Percentiles rank a stretch among this genome's conserved stretches.
Evolutionary conservation across 1,140 invertebrate species (phyloP).

Genomic region (Vollenhovia emeryi): DNA sequence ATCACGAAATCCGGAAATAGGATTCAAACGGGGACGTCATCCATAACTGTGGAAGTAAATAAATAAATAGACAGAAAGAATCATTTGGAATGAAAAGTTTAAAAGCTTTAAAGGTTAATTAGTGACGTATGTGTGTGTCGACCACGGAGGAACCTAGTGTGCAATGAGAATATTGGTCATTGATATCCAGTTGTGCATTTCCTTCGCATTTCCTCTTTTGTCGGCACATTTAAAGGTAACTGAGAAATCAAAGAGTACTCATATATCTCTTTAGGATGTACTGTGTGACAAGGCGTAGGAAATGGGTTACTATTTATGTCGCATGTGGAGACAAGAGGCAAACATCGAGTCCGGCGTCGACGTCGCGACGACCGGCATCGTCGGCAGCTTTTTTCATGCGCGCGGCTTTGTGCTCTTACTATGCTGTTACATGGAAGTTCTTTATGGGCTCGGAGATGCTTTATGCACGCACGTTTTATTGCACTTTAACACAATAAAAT

Average conservation of each 20-base stretch:
- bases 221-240: background rate
- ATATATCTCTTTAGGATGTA: conserved; percentile 21
- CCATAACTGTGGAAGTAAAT: background rate
- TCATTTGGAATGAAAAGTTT: background rate
- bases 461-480: conserved; percentile 18
- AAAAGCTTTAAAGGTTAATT: background rate
- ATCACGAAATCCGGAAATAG: background rate
- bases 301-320: conserved; percentile 69
- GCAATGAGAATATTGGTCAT: background rate
- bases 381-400: conserved; percentile 40
- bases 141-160: background rate
- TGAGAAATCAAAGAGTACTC: conserved; percentile 39
- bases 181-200: conserved; percentile 1
- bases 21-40: background rate
- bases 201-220: background rate
- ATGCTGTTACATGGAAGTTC: conserved; percentile 5
- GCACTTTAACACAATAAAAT: conserved; percentile 30
- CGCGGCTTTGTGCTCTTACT: background rate
- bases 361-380: conserved; percentile 34
- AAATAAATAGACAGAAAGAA: background rate
- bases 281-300: conserved; percentile 31
- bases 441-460: conserved; percentile 6
- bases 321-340: conserved; percentile 65
- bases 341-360: conserved; percentile 41
- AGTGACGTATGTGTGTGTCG: too few species aligned